Percentiles rank a stretch among this genome's conserved stretches.
Evolutionary conservation across 2,888 invertebrate species (phyloP).

Genomic region (Eubasilissa splendida): DNA sequence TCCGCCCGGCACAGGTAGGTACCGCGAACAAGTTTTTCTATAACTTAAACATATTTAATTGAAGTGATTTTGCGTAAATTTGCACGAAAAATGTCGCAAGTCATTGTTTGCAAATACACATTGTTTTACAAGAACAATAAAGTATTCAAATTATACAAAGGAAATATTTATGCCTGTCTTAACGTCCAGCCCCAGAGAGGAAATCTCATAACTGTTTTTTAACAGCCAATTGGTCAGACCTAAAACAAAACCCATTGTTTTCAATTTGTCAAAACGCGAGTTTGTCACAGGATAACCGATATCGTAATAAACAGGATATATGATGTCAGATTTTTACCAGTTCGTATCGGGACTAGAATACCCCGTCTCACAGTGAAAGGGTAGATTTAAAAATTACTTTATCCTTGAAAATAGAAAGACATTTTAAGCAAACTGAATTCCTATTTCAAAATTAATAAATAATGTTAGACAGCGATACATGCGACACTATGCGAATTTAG

Average conservation of each 20-base stretch:
- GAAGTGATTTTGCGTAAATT: too few relatives aligned
- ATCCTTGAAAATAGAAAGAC: too few relatives aligned
- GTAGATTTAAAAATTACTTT: too few relatives aligned
- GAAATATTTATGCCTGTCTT: constrained; percentile 4
- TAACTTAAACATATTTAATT: too few relatives aligned
- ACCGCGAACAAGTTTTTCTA: too few relatives aligned
- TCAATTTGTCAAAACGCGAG: constrained; percentile 7
- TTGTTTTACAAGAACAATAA: constrained; percentile 22
- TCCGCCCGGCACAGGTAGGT: too few relatives aligned
- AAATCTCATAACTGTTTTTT: constrained; percentile 16
- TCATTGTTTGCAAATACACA: constrained; percentile 13
- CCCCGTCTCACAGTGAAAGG: too few relatives aligned
- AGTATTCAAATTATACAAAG: constrained; percentile 8
- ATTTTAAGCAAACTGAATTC: too few relatives aligned
- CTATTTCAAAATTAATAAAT: too few relatives aligned
- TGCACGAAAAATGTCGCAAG: constrained; percentile 12
- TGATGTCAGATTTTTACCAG: not conserved
- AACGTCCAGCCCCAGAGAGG: not conserved
- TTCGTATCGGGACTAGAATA: too few relatives aligned
- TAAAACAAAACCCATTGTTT: not conserved
- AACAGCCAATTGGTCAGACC: not conserved
- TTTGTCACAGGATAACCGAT: not conserved
- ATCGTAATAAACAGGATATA: constrained; percentile 9
- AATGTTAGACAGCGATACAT: too few relatives aligned
- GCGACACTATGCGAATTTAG: too few relatives aligned